Evolutionary conservation across 2,113 vertebrate species (phyloP).

Genomic region (Dryoscopus gambensis): DNA sequence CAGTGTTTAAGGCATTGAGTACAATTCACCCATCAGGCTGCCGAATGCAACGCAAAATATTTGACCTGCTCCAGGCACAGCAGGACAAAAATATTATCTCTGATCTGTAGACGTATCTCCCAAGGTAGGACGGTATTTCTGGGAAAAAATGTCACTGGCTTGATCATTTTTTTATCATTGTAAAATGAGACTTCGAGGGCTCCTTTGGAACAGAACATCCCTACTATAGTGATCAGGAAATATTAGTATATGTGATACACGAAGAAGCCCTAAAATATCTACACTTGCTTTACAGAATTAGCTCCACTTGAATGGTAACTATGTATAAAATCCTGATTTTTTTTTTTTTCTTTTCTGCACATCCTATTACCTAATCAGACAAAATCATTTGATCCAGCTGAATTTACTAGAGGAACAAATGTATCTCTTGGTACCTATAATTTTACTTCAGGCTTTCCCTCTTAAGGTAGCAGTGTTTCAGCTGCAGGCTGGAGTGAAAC

Average conservation of each 20-base stretch:
- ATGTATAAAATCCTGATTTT: not conserved
- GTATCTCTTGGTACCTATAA: not conserved
- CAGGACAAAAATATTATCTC: not conserved
- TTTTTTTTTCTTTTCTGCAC: not conserved
- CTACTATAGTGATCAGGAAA: not conserved
- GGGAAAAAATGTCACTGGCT: not conserved
- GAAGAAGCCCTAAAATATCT: not conserved
- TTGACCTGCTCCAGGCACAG: not conserved
- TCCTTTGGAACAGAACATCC: not conserved
- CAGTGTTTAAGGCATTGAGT: not conserved
- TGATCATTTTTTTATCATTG: not conserved
- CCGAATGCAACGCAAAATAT: not conserved
- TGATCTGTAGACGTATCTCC: not conserved
- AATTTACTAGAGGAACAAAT: not conserved
- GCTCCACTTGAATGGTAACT: not conserved
- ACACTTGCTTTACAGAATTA: not conserved
- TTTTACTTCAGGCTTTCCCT: not conserved
- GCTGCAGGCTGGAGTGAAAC: not conserved
- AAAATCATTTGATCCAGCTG: not conserved
- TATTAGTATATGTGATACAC: not conserved
- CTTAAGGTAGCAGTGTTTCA: slow-evolving; percentile 55
- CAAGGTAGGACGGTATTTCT: not conserved
- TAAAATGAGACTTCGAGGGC: not conserved
- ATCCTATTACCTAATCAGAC: not conserved
- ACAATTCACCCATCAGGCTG: not conserved